Conservation (phyloP, 2,113 vertebrate species). For the Ascaphus truei region DNA sequence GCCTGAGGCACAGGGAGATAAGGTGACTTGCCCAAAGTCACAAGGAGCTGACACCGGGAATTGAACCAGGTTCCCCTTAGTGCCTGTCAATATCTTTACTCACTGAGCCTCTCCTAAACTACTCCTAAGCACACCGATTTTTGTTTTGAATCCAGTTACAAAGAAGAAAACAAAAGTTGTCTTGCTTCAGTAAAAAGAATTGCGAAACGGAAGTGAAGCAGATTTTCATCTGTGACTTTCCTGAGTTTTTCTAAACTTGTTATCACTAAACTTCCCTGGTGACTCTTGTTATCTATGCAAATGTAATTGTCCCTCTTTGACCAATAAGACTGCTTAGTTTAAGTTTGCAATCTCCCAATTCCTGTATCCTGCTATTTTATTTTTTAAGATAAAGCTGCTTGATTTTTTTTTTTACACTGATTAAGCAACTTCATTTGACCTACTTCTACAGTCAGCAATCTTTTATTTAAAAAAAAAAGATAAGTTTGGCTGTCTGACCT, state of each 20-base stretch:
- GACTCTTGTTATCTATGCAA: slow-evolving; percentile 33
- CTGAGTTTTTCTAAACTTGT: neutral
- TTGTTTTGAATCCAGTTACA: too few relatives aligned
- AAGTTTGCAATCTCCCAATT: too few relatives aligned
- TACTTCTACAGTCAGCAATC: neutral
- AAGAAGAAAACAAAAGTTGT: neutral
- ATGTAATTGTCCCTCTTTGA: slow-evolving; percentile 53
- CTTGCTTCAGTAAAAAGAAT: neutral
- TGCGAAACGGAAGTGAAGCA: neutral
- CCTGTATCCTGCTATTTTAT: slow-evolving; percentile 30
- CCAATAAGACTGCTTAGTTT: slow-evolving; percentile 34
- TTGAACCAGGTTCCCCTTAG: too few relatives aligned
- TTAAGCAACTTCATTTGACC: slow-evolving; percentile 16
- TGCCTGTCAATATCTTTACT: too few relatives aligned
- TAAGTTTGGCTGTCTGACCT: too few relatives aligned
- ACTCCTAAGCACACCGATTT: too few relatives aligned
- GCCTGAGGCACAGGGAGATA: too few relatives aligned
- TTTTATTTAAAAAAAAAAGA: too few relatives aligned
- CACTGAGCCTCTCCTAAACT: too few relatives aligned
- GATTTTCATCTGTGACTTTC: neutral
- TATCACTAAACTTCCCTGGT: slow-evolving; percentile 21
- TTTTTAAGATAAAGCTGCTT: neutral
- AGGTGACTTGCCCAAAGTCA: too few relatives aligned
- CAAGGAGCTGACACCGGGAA: too few relatives aligned
- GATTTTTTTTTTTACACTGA: neutral